Percentiles rank a stretch among this genome's conserved stretches.
phyloP scores from a whole-genome alignment of 2,888 invertebrate genomes.

The Acleris literana region DNA sequence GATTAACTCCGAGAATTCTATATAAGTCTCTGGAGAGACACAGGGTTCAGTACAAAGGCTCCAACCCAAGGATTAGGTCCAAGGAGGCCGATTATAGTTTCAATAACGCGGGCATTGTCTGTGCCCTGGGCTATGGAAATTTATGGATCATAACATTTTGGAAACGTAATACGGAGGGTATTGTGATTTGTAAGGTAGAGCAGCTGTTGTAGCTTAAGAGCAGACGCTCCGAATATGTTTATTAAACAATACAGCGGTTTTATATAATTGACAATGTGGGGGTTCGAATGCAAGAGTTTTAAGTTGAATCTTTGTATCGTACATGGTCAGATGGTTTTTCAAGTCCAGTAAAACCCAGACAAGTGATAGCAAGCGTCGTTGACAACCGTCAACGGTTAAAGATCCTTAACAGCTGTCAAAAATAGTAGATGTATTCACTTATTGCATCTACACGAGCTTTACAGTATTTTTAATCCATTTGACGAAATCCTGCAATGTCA shows the following conservation, averaged over 20 bases:
- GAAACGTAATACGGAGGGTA: slow-evolving; percentile 22
- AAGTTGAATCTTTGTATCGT: no score
- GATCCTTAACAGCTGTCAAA: no score
- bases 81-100: slow-evolving; percentile 2
- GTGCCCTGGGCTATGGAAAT: slow-evolving; percentile 1
- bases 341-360: no score
- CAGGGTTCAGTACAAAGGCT: not conserved
- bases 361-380: no score
- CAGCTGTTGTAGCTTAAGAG: slow-evolving; percentile 14
- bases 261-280: no score
- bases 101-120: not conserved
- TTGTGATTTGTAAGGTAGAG: not conserved
- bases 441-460: no score
- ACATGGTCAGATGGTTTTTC: no score
- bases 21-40: not conserved
- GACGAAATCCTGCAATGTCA: no score
- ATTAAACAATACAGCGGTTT: not conserved
- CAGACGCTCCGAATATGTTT: not conserved
- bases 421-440: no score
- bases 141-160: slow-evolving; percentile 18
- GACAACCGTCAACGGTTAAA: no score
- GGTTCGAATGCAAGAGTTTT: not conserved
- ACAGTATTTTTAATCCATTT: no score
- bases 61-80: not conserved
- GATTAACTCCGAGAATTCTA: not conserved